phyloP scores from a whole-genome alignment of 2,797 vertebrate species.

The Enteromius argenteus region DNA sequence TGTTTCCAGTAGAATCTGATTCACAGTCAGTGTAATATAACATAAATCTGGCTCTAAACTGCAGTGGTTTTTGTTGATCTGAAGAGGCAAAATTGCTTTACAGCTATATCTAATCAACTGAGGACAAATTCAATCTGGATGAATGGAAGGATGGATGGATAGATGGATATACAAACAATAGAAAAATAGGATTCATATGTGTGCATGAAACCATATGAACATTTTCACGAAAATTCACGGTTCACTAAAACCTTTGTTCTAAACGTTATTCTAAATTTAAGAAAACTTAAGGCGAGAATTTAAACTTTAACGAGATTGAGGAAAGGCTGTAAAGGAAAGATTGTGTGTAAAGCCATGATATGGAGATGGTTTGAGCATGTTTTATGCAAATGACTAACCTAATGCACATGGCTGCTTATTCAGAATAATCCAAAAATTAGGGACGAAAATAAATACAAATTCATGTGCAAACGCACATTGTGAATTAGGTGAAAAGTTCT shows the following conservation, averaged over 20 bases:
- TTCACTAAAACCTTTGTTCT: not conserved
- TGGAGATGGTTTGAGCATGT: too few relatives aligned
- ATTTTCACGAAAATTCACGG: not conserved
- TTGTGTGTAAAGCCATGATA: not conserved
- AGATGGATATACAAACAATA: not conserved
- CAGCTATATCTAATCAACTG: constrained; percentile 12
- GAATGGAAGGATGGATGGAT: not conserved
- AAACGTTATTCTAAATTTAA: not conserved
- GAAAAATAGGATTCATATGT: not conserved
- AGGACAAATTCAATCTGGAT: not conserved
- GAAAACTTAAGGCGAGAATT: not conserved
- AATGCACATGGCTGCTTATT: too few relatives aligned
- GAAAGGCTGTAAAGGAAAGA: not conserved
- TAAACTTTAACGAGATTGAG: not conserved
- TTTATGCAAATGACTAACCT: too few relatives aligned
- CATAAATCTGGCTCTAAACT: not conserved
- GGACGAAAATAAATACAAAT: too few relatives aligned
- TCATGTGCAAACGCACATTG: too few relatives aligned
- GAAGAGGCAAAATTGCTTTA: not conserved
- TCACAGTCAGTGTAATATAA: not conserved
- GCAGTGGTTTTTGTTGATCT: not conserved
- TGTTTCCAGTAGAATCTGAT: not conserved
- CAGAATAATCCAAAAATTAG: too few relatives aligned
- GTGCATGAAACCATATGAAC: not conserved
- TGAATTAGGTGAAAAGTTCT: too few relatives aligned